These are phyloP conservation scores for Galago senegalensis DNA, from an alignment of 2,797 vertebrate genomes.

Conservation along the genomic window DNA sequence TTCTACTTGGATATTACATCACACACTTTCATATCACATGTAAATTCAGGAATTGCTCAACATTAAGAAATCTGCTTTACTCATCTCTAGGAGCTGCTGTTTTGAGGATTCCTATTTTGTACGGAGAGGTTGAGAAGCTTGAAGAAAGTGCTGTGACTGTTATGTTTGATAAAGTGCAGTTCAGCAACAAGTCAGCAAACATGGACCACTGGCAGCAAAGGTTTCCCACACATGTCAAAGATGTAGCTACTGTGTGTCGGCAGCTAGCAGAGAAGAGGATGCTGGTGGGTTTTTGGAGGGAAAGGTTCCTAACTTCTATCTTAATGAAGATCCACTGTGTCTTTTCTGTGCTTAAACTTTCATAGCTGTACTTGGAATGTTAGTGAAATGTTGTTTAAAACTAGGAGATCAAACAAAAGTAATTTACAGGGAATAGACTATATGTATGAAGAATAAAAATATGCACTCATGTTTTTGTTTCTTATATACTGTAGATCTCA, in stretches of 20 bases:
- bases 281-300: conserved; percentile 85
- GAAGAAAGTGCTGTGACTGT: conserved; percentile 96
- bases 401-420: neutral
- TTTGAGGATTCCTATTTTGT: conserved; percentile 95
- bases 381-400: neutral
- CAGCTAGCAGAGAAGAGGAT: conserved; percentile 93
- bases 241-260: conserved; percentile 95
- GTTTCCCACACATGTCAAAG: conserved; percentile 95
- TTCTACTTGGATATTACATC: neutral
- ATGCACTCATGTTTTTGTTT: neutral
- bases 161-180: conserved; percentile 95
- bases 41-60: neutral
- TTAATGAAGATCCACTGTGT: neutral
- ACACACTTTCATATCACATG: neutral
- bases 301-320: neutral
- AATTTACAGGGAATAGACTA: neutral
- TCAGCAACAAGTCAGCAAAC: conserved; percentile 92
- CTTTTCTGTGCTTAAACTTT: neutral
- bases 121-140: conserved; percentile 95
- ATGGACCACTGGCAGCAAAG: conserved; percentile 96
- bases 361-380: neutral
- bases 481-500: neutral
- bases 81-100: conserved; percentile 91
- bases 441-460: conserved; percentile 11
- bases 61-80: neutral